phyloP scores from a whole-genome alignment of 1,140 invertebrate species.

The Platyura marginata region DNA sequence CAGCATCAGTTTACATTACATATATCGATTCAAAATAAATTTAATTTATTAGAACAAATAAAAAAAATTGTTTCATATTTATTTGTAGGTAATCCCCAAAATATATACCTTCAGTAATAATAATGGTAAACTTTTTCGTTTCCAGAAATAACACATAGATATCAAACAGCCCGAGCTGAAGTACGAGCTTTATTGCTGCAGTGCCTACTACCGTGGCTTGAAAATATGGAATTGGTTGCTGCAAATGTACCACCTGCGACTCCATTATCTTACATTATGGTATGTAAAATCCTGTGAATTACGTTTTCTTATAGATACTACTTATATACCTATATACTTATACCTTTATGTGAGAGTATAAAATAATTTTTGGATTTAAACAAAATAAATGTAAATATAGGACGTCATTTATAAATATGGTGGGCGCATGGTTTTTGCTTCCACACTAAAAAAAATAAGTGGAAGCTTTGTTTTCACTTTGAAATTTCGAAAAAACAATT shows the following conservation, averaged over 20 bases:
- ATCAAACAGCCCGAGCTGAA: constrained; percentile 86
- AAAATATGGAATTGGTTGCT: constrained; percentile 97
- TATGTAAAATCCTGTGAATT: too few species aligned
- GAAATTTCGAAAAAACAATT: too few species aligned
- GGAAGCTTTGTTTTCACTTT: too few species aligned
- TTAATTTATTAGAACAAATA: background rate
- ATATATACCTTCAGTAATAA: too few species aligned
- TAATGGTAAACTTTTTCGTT: background rate
- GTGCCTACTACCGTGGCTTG: constrained; percentile 90
- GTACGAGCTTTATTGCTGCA: constrained; percentile 76
- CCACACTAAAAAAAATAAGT: too few species aligned
- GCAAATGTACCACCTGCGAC: constrained; percentile 79
- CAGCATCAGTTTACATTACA: too few species aligned
- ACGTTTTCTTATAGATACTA: background rate
- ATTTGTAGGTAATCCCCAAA: background rate
- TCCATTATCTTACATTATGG: constrained; percentile 64
- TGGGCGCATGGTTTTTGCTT: too few species aligned
- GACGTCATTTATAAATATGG: too few species aligned
- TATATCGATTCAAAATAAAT: too few species aligned
- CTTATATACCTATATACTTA: too few species aligned
- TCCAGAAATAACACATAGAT: constrained; percentile 85
- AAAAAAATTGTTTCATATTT: background rate
- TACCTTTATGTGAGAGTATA: too few species aligned
- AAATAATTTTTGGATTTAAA: too few species aligned
- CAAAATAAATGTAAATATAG: background rate